Evolutionary conservation across 2,113 vertebrate genomes (phyloP).

Genomic region (Aptenodytes patagonicus): DNA sequence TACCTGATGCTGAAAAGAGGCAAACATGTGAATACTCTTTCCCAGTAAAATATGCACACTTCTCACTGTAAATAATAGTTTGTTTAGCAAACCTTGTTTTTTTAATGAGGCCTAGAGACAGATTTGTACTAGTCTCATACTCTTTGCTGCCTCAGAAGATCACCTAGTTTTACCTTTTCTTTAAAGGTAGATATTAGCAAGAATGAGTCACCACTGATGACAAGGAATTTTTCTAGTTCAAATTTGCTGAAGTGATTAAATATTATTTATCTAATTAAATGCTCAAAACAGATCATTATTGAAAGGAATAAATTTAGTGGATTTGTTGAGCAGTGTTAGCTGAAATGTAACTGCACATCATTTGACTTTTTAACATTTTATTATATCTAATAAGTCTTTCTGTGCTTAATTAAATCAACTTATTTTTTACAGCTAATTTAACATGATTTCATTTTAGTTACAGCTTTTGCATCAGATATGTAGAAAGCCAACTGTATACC

Average conservation of each 20-base stretch:
- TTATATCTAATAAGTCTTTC: constrained; percentile 84
- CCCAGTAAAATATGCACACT: constrained; percentile 69
- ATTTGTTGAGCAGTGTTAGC: constrained; percentile 78
- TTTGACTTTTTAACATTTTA: constrained; percentile 87
- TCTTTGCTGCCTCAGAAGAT: constrained; percentile 23
- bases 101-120: constrained; percentile 71
- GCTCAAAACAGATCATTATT: constrained; percentile 85
- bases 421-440: constrained; percentile 85
- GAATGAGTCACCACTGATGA: constrained; percentile 73
- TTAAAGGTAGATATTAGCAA: constrained; percentile 64
- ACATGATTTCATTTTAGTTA: constrained; percentile 77
- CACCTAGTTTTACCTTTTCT: constrained; percentile 38
- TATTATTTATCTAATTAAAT: constrained; percentile 86
- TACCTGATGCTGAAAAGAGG: constrained; percentile 69
- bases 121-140: constrained; percentile 26
- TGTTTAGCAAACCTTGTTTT: constrained; percentile 80
- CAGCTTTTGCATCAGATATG: constrained; percentile 72
- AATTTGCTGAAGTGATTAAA: constrained; percentile 83
- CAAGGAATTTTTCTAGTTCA: constrained; percentile 77
- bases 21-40: constrained; percentile 73
- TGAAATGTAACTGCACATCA: constrained; percentile 82
- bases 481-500: constrained; percentile 66
- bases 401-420: constrained; percentile 85
- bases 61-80: constrained; percentile 78
- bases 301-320: constrained; percentile 81